These are phyloP conservation scores for Micronisus gabar DNA, from an alignment of 2,113 vertebrate genomes.

Conservation along the genomic window DNA sequence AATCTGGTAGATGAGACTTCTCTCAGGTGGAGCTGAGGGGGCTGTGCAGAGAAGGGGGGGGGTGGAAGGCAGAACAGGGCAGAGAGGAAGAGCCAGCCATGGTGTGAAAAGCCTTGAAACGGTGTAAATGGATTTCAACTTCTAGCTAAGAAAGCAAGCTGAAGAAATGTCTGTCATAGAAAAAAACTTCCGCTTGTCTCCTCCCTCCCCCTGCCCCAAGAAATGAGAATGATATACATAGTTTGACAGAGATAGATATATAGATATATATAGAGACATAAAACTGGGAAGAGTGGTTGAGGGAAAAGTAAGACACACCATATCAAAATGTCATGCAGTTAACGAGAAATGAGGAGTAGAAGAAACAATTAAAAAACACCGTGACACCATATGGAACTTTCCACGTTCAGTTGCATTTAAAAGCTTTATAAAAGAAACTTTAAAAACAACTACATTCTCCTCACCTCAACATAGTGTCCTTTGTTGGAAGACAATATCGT, in stretches of 20 bases:
- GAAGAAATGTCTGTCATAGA: neutral
- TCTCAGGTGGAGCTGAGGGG: neutral
- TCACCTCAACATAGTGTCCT: neutral
- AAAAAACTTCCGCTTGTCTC: neutral
- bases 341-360: neutral
- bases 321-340: neutral
- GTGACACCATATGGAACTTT: neutral
- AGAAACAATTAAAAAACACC: neutral
- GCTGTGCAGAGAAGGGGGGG: neutral
- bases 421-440: neutral
- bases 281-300: neutral
- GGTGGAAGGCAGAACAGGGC: neutral
- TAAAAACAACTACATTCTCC: neutral
- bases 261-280: neutral
- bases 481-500: neutral
- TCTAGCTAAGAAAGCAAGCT: neutral
- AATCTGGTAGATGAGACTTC: neutral
- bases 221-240: neutral
- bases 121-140: neutral
- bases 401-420: neutral
- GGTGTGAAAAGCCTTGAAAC: neutral
- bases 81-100: neutral
- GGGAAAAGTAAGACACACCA: neutral
- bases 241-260: neutral
- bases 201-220: neutral